Percentiles rank a stretch among this genome's conserved stretches.
phyloP scores from a whole-genome alignment of 2,113 vertebrate species.

The Emydocephalus ijimae region DNA sequence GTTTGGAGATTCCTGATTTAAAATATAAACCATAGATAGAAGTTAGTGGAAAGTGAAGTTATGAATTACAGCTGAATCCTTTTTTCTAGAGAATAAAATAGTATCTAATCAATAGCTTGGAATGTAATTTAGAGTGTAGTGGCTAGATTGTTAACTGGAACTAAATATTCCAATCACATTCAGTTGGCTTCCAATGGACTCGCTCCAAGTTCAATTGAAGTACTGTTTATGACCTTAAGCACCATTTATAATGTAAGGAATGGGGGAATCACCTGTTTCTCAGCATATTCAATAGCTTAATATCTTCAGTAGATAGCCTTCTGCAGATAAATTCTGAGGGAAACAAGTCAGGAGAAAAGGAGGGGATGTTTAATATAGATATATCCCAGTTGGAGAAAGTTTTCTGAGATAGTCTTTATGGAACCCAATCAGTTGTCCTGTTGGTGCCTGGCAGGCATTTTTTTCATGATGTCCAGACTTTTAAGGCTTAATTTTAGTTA shows the following conservation, averaged over 20 bases:
- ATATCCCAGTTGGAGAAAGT: not conserved
- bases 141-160: not conserved
- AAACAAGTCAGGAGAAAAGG: not conserved
- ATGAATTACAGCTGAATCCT: not conserved
- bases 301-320: not conserved
- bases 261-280: not conserved
- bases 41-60: not conserved
- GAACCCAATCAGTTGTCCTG: not conserved
- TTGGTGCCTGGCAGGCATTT: not conserved
- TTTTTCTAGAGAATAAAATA: not conserved
- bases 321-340: not conserved
- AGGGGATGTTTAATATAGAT: not conserved
- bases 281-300: not conserved
- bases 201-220: not conserved
- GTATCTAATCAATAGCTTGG: too few species aligned
- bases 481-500: not conserved
- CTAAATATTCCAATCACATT: not conserved
- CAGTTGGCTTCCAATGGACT: not conserved
- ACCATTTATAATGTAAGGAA: not conserved
- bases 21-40: not conserved
- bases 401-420: not conserved
- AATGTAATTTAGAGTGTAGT: not conserved
- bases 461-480: not conserved
- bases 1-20: not conserved
- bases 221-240: not conserved